These are phyloP conservation scores for Leucophenga montana DNA, from an alignment of 2,888 invertebrate genomes.

Conservation along the genomic window DNA sequence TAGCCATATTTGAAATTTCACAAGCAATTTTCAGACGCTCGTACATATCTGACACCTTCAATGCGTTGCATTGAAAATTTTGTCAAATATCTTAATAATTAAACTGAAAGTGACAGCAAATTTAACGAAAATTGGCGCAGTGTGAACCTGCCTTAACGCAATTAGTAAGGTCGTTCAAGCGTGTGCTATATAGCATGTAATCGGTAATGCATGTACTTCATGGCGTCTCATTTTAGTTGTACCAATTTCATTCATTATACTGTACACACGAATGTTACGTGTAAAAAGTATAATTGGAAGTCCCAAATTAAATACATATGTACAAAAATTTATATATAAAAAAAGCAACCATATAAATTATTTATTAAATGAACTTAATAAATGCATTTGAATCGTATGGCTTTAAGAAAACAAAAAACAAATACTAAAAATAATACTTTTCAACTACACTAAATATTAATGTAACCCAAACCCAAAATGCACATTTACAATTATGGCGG, in stretches of 20 bases:
- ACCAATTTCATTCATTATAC: neutral
- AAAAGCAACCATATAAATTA: constrained; percentile 3
- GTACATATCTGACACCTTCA: no score
- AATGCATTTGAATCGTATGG: constrained; percentile 23
- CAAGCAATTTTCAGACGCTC: no score
- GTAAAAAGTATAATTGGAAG: neutral
- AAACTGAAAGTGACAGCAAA: no score
- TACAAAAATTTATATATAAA: constrained; percentile 10
- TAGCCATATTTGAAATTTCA: neutral
- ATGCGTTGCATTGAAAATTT: no score
- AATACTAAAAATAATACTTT: constrained; percentile 25
- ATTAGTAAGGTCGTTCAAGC: no score
- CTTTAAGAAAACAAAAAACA: constrained; percentile 35
- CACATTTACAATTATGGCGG: constrained; percentile 23
- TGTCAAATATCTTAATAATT: no score
- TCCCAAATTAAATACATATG: neutral
- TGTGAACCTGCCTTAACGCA: no score
- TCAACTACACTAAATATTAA: neutral
- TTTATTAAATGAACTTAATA: constrained; percentile 34
- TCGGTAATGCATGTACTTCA: no score
- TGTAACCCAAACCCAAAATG: constrained; percentile 23
- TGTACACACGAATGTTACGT: neutral
- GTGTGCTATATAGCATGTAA: no score
- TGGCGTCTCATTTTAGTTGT: no score
- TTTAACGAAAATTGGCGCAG: no score